Evolutionary conservation across 2,113 vertebrate genomes (phyloP).

Genomic region (Laticauda colubrina): DNA sequence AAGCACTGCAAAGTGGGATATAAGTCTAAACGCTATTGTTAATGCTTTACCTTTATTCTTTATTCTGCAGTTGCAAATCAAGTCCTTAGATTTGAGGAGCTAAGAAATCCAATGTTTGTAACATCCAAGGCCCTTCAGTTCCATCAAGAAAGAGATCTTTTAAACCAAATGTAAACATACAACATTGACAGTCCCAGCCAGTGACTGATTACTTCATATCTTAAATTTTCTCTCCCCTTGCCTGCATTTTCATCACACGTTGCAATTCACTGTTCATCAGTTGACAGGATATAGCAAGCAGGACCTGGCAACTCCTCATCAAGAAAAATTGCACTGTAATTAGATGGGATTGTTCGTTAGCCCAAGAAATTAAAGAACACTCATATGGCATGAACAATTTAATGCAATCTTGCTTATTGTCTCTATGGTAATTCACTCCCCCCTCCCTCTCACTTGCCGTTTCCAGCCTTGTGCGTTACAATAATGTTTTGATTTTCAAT

Average conservation of each 20-base stretch:
- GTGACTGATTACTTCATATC: neutral
- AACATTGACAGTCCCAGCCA: neutral
- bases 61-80: neutral
- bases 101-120: neutral
- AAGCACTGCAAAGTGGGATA: too few relatives aligned
- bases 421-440: constrained; percentile 45
- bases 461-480: constrained; percentile 54
- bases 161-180: neutral
- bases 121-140: neutral
- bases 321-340: constrained; percentile 59
- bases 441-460: neutral
- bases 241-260: neutral
- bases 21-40: too few relatives aligned
- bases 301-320: constrained; percentile 47
- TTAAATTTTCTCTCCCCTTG: neutral
- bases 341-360: constrained; percentile 58
- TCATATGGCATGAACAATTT: constrained; percentile 56
- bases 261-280: constrained; percentile 17
- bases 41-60: neutral
- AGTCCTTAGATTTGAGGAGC: neutral
- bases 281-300: constrained; percentile 4
- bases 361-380: constrained; percentile 60
- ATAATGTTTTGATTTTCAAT: constrained; percentile 57
- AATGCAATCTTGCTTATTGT: constrained; percentile 44
- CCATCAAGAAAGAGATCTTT: neutral